Conservation (phyloP, 2,888 invertebrate species). For the Xiphydria camelus region DNA sequence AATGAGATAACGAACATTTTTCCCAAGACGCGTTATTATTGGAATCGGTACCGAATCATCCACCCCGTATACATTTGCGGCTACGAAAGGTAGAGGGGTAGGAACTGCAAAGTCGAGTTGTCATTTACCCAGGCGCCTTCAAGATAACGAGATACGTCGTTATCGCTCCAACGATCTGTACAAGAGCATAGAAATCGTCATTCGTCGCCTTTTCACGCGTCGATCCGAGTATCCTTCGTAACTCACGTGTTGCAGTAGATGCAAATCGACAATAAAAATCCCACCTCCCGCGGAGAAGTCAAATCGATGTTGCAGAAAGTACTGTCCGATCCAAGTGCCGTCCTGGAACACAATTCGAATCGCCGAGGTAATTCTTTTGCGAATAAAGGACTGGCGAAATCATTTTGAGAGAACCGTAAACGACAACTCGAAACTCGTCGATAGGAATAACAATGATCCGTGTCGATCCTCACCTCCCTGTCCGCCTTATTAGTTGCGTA, state of each 20-base stretch:
- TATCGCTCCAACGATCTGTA: conserved; percentile 37
- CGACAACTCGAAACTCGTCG: background rate
- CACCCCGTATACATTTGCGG: too few relatives aligned
- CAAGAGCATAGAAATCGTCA: conserved; percentile 4
- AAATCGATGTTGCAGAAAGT: conserved; percentile 21
- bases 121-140: conserved; percentile 10
- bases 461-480: conserved; percentile 5
- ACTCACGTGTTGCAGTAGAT: conserved; percentile 36
- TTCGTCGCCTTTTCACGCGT: background rate
- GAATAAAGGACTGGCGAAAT: background rate
- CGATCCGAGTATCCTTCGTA: background rate
- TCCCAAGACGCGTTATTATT: too few relatives aligned
- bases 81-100: too few relatives aligned
- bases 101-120: too few relatives aligned
- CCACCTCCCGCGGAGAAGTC: conserved; percentile 29
- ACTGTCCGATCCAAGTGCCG: conserved; percentile 14
- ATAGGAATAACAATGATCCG: background rate
- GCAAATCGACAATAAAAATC: conserved; percentile 34
- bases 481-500: conserved; percentile 1
- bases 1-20: too few relatives aligned
- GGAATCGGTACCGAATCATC: too few relatives aligned
- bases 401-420: background rate
- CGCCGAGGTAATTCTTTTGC: background rate
- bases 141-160: conserved; percentile 40
- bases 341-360: conserved; percentile 8